Conservation (phyloP, 2,113 vertebrate genomes). For the Phaethornis superciliosus region DNA sequence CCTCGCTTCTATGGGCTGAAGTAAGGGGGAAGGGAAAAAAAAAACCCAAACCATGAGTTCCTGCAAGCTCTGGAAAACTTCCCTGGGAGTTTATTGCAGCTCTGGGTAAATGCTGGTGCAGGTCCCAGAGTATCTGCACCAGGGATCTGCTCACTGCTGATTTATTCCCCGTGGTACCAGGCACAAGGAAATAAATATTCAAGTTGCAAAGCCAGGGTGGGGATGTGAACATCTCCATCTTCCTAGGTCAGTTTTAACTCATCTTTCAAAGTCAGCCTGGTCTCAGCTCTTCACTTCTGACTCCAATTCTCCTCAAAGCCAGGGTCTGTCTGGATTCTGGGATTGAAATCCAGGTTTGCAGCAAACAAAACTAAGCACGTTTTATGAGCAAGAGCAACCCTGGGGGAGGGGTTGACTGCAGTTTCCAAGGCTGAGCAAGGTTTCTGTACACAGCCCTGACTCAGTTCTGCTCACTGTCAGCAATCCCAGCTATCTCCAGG, state of each 20-base stretch:
- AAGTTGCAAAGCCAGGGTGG: neutral
- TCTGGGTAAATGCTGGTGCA: neutral
- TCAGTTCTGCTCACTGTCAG: conserved; percentile 60
- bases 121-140: neutral
- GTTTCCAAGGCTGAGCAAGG: conserved; percentile 66
- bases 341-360: conserved; percentile 34
- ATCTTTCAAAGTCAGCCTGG: neutral
- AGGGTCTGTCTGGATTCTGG: neutral
- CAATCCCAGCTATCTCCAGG: conserved; percentile 44
- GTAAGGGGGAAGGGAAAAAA: neutral
- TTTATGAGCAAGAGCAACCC: conserved; percentile 31
- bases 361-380: neutral
- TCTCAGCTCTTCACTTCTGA: neutral
- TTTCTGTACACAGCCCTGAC: conserved; percentile 25
- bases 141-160: neutral
- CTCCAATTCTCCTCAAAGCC: conserved; percentile 43
- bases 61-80: conserved; percentile 8
- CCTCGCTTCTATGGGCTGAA: neutral
- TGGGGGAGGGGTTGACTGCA: conserved; percentile 37
- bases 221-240: conserved; percentile 43
- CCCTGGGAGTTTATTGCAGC: neutral
- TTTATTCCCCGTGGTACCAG: conserved; percentile 13
- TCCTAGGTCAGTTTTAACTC: conserved; percentile 40
- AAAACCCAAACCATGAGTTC: neutral
- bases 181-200: conserved; percentile 27